Evolutionary conservation across 2,113 vertebrate species (phyloP), one percentile per base, ranked within the genome.

Genomic region (Calypte anna): DNA sequence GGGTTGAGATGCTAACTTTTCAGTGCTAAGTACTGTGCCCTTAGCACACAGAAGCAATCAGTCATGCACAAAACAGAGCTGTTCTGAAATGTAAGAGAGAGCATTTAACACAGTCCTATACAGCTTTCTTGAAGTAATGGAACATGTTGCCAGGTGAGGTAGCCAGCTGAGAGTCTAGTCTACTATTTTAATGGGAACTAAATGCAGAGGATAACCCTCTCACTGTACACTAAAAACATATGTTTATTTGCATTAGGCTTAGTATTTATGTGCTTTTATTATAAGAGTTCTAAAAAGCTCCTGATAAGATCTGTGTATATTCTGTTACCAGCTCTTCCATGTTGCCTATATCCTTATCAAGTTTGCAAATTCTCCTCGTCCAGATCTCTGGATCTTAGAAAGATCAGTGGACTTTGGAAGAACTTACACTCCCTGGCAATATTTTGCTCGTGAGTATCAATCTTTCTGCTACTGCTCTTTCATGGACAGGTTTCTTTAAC

Each of bases 351-450:
- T 99, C 95, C 98, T 99, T 94, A 98, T 99, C 96, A 99, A 99
- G 97, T 99, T 99, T 97, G 99, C 99, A 43, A 99, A 99, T 96
- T 99, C 99, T 92, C 99, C 99, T 89, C 99, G 99, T 48, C 99
- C 99, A 95, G 98, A 99, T 96, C 98, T 99, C 86, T 99, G 99
- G 99, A 96, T 99, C 61, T 97, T 99, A 88, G 99, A 99, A 96
- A 98, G 98, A 88, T 99, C 99, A 2, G 96, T 98, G 72, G 99
- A 99, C 94, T 98, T 99, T 70, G 99, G 99, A 92, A 98, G 79
- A 86, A 99, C 98, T 63, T 99, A 98, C 90, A 97, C 66, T 24
- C 98, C 99, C 8, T 99, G 99, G 99, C 99, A 99, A 83, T 99
- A 98, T 98, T 99, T 99, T 98, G 98, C 99, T 97, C 94, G 99